Conservation (phyloP, 2,888 invertebrate genomes). For the Sinhomidia bicolor region DNA sequence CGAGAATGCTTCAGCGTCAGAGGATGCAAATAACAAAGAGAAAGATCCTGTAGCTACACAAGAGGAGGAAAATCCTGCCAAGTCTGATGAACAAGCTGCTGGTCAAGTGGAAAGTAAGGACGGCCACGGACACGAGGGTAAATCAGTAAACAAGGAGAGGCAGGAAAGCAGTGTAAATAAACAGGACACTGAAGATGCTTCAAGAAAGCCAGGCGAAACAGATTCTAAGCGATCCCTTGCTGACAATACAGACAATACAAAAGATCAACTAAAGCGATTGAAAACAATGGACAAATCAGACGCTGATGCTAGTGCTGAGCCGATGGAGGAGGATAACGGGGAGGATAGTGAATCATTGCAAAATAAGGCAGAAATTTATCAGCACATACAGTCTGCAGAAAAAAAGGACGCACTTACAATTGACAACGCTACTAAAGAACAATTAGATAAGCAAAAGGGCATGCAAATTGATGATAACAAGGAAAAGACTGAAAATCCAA, state of each 20-base stretch:
- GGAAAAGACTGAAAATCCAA: conserved; percentile 82
- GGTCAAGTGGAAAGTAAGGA: conserved; percentile 81
- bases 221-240: conserved; percentile 78
- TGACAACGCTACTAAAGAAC: conserved; percentile 86
- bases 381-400: conserved; percentile 92
- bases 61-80: conserved; percentile 75
- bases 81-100: conserved; percentile 80
- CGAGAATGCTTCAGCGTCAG: conserved; percentile 36
- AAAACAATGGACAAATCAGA: conserved; percentile 84
- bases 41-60: conserved; percentile 63
- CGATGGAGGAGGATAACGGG: conserved; percentile 82
- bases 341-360: conserved; percentile 81
- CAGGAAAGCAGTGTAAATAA: conserved; percentile 52
- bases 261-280: conserved; percentile 83
- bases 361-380: conserved; percentile 86
- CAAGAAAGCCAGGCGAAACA: conserved; percentile 77
- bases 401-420: conserved; percentile 86
- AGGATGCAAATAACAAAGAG: conserved; percentile 60
- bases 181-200: conserved; percentile 69
- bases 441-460: conserved; percentile 86
- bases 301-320: conserved; percentile 82
- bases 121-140: conserved; percentile 81
- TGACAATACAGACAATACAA: conserved; percentile 63
- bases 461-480: conserved; percentile 82
- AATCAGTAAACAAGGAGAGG: conserved; percentile 74